Evolutionary conservation across 1,140 invertebrate species (phyloP).

Genomic region (Musca vetustissima): DNA sequence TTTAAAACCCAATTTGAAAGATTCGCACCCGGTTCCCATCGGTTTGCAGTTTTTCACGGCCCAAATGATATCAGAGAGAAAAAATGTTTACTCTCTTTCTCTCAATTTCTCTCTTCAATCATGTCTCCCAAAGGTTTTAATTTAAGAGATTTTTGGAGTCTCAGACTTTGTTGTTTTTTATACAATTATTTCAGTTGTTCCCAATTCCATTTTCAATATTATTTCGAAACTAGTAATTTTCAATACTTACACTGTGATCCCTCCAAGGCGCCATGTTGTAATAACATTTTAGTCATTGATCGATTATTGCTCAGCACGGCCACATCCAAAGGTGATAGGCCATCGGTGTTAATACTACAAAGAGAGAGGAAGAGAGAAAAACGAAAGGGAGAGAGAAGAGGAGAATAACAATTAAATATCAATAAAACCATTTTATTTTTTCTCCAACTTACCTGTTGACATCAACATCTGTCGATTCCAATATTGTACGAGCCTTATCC

Average conservation of each 20-base stretch:
- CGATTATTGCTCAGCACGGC: slow-evolving; percentile 87
- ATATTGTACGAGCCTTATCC: slow-evolving; percentile 84
- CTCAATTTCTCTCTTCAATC: too few relatives aligned
- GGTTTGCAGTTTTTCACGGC: too few relatives aligned
- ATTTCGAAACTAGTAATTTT: not conserved
- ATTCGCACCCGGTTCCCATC: too few relatives aligned
- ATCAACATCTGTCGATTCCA: slow-evolving; percentile 88
- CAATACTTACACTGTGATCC: slow-evolving; percentile 80
- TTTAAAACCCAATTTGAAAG: too few relatives aligned
- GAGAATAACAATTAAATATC: not conserved
- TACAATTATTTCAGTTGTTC: too few relatives aligned
- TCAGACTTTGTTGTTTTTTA: too few relatives aligned
- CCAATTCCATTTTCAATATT: too few relatives aligned
- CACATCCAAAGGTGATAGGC: slow-evolving; percentile 85
- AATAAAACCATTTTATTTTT: not conserved
- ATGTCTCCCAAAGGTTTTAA: too few relatives aligned
- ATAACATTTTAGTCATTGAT: slow-evolving; percentile 82
- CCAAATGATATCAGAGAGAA: too few relatives aligned
- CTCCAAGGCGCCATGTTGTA: slow-evolving; percentile 85
- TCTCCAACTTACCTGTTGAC: slow-evolving; percentile 78
- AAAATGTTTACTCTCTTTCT: too few relatives aligned
- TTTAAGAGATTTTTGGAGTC: too few relatives aligned
- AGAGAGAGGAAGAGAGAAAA: not conserved
- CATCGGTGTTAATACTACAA: slow-evolving; percentile 82
- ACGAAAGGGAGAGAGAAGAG: not conserved